Conservation (phyloP, 2,113 vertebrate genomes). For the Paratilapia polleni region DNA sequence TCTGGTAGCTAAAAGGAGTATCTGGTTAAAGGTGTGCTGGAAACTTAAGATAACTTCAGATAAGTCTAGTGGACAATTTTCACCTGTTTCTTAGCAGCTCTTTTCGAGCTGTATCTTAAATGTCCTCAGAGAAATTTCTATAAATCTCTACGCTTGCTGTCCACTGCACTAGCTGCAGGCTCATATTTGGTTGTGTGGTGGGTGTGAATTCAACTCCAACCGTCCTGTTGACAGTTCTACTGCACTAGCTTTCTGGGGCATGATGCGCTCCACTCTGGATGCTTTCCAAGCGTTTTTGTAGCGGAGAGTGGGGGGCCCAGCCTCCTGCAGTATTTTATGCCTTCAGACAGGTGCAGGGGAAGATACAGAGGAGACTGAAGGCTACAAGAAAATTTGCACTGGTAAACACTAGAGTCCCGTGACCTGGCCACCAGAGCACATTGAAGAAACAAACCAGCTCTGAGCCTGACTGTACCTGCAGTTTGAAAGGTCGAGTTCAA, state of each 20-base stretch:
- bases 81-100: neutral
- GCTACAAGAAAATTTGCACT: constrained; percentile 3
- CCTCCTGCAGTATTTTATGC: constrained; percentile 59
- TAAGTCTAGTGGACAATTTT: neutral
- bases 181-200: constrained; percentile 45
- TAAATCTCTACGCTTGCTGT: constrained; percentile 4
- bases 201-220: constrained; percentile 49
- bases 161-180: constrained; percentile 21
- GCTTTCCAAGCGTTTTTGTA: constrained; percentile 64
- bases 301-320: constrained; percentile 37
- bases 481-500: neutral
- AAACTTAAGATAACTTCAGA: constrained; percentile 17
- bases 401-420: neutral
- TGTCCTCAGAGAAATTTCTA: neutral
- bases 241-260: constrained; percentile 73
- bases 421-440: constrained; percentile 4
- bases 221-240: constrained; percentile 68
- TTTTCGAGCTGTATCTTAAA: neutral
- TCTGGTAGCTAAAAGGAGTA: constrained; percentile 30
- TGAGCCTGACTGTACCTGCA: neutral
- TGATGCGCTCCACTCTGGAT: constrained; percentile 53
- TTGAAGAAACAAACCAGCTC: neutral
- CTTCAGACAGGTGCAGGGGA: constrained; percentile 53
- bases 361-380: constrained; percentile 24
- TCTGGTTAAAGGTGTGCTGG: constrained; percentile 39